Evolutionary conservation across 2,797 vertebrate genomes (phyloP).

Genomic region (Sandelia bainsii): DNA sequence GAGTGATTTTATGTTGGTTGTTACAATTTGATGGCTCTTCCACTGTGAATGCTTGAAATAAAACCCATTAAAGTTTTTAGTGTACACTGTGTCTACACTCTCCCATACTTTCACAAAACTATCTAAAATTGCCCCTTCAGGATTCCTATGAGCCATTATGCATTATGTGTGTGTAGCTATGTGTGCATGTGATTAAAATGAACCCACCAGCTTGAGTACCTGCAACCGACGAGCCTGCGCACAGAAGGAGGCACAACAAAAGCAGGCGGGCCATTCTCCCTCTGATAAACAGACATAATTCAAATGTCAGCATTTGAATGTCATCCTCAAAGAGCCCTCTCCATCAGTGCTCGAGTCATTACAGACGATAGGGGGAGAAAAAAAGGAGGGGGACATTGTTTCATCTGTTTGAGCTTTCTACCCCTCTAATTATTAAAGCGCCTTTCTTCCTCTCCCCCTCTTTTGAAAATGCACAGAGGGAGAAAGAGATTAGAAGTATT

Average conservation of each 20-base stretch:
- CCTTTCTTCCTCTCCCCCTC: slow-evolving; percentile 89
- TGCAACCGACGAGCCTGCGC: slow-evolving; percentile 51
- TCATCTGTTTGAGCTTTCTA: slow-evolving; percentile 97
- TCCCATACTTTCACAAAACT: slow-evolving; percentile 71
- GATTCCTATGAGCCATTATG: slow-evolving; percentile 66
- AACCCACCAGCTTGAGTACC: slow-evolving; percentile 72
- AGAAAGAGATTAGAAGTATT: slow-evolving; percentile 99
- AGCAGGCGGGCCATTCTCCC: slow-evolving; percentile 76
- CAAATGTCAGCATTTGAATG: slow-evolving; percentile 99
- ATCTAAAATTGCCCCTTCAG: slow-evolving; percentile 73
- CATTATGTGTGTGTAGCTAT: slow-evolving; percentile 18
- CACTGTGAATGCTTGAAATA: slow-evolving; percentile 76
- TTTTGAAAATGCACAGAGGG: slow-evolving; percentile 95
- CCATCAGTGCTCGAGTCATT: slow-evolving; percentile 95
- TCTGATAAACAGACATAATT: slow-evolving; percentile 96
- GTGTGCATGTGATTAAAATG: slow-evolving; percentile 62
- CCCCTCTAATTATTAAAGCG: slow-evolving; percentile 99
- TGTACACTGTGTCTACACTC: slow-evolving; percentile 65
- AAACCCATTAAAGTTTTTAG: slow-evolving; percentile 79
- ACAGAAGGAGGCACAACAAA: slow-evolving; percentile 81
- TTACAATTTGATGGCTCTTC: slow-evolving; percentile 79
- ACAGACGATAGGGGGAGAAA: slow-evolving; percentile 91
- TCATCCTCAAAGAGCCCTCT: slow-evolving; percentile 99
- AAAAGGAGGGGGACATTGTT: slow-evolving; percentile 86
- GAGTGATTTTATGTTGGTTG: slow-evolving; percentile 79